These are phyloP conservation scores for Catharus bicknelli DNA, from an alignment of 2,113 vertebrate species.

Conservation along the genomic window DNA sequence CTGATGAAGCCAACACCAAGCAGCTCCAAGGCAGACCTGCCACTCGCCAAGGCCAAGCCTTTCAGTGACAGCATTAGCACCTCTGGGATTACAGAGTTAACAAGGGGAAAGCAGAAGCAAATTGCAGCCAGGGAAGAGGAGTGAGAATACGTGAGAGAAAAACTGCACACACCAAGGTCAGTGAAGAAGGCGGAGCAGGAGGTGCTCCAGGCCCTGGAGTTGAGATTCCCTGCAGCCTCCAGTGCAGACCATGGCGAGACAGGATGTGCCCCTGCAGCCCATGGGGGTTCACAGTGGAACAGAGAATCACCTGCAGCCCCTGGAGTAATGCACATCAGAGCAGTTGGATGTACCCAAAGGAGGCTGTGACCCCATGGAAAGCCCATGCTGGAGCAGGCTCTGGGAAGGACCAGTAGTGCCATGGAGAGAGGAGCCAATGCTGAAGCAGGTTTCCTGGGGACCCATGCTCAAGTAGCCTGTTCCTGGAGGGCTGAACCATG, in stretches of 20 bases:
- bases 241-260: background rate
- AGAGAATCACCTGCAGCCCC: background rate
- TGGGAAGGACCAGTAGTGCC: background rate
- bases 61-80: accelerated
- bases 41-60: accelerated
- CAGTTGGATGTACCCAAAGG: background rate
- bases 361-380: background rate
- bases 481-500: accelerated
- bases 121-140: background rate
- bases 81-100: background rate
- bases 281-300: accelerated
- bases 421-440: background rate
- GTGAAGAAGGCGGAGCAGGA: background rate
- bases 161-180: background rate
- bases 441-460: background rate
- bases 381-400: background rate
- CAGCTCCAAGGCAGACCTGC: background rate
- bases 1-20: background rate
- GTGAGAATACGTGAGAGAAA: background rate
- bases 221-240: accelerated
- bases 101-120: background rate
- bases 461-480: background rate
- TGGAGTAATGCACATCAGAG: accelerated
- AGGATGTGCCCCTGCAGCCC: background rate
- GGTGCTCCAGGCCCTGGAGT: accelerated